Evolutionary conservation across 2,113 vertebrate genomes (phyloP), one percentile per base, ranked within the genome.

Genomic region (Eolophus roseicapilla): DNA sequence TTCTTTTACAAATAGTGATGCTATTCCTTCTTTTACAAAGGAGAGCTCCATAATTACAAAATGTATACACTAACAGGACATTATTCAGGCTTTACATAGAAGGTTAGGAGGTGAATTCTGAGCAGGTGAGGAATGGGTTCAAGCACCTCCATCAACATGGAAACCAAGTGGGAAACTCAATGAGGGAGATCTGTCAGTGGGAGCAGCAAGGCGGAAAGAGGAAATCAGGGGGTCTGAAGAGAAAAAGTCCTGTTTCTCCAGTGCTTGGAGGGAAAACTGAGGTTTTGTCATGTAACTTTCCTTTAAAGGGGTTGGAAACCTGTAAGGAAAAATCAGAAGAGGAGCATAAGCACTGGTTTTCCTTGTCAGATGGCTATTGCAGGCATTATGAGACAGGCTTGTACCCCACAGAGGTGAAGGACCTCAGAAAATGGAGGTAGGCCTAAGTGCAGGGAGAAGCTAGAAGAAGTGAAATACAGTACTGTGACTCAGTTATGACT

Each of bases 41-140:
- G 4, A 84, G 18, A 57, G 5, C 7, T 37, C 31, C 0, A 0
- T 35, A 46, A 20, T 21, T n/a, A 46, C 5, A n/a, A 84, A 70
- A 37, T 19, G 3, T 17, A 10, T 31, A 28, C 4, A 5, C 5
- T 5, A 33, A 76, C 13, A 63, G 24, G 10, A 57, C 17, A 13
- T 68, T 50, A n/a, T 65, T 60, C 7, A 27, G 10, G 3, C 35
- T 49, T 13, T 11, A 47, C 25, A 75, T 74, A 71, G 63, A 50
- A 43, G 13, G 2, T 35, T 50, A 63, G 31, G 7, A 70, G 7
- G 17, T 33, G 21, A 3, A 11, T 62, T 71, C 39, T 73, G 13
- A 15, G 14, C 17, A 71, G 24, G 6, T 16, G 11, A 43, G 44
- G 29, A 67, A 84, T 29, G 7, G 3, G 6, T 47, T 83, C 7